Percentiles rank a stretch among this genome's conserved stretches.
Conservation (phyloP, 2,888 invertebrate genomes). For the Buathra laborator region DNA sequence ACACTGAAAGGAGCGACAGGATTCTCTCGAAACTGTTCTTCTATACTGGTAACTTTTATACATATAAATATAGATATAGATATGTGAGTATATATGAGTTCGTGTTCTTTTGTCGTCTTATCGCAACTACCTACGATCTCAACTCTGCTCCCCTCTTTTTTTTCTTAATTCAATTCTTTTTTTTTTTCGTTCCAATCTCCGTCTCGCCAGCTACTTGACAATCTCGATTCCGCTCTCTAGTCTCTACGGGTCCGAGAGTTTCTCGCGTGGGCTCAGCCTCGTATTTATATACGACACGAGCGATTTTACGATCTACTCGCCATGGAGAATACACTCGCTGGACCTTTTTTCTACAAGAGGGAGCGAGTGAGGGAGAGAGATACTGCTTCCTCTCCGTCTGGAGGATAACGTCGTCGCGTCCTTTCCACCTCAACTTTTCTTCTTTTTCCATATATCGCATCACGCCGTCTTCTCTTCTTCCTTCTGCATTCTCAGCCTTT, state of each 20-base stretch:
- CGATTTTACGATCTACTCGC: conserved; percentile 40
- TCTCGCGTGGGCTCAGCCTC: conserved; percentile 49
- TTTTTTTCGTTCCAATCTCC: background rate
- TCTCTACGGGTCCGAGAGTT: background rate
- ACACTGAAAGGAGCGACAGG: conserved; percentile 4
- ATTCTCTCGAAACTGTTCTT: background rate
- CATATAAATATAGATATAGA: background rate
- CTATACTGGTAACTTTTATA: background rate
- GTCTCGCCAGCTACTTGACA: conserved; percentile 27
- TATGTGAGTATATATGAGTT: background rate
- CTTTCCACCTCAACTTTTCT: background rate
- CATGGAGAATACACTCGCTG: conserved; percentile 2
- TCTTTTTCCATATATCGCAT: conserved; percentile 11
- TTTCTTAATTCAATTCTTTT: conserved; percentile 5
- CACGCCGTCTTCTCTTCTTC: background rate
- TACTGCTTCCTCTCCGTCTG: background rate
- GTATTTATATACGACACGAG: conserved; percentile 49
- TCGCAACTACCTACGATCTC: conserved; percentile 28
- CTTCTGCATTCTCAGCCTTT: background rate
- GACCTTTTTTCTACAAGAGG: conserved; percentile 6
- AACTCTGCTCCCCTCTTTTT: conserved; percentile 14
- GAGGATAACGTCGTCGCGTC: conserved; percentile 10
- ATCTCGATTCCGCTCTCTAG: conserved; percentile 39
- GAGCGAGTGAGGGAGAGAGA: background rate
- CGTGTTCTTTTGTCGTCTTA: conserved; percentile 50